Evolutionary conservation across 2,797 vertebrate genomes (phyloP).

Genomic region (Myioborus miniatus): DNA sequence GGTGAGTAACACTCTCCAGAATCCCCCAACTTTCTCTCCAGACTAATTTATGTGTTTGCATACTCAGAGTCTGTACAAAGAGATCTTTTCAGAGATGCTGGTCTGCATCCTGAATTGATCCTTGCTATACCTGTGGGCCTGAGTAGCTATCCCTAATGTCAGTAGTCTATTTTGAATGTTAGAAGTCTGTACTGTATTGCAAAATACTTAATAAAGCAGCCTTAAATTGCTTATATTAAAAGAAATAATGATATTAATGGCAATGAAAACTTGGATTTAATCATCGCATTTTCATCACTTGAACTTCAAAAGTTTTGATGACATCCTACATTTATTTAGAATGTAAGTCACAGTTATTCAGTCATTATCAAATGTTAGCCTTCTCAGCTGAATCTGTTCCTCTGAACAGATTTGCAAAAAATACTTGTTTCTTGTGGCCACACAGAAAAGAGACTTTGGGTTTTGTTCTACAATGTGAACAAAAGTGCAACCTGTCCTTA

Average conservation of each 20-base stretch:
- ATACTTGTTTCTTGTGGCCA: background rate
- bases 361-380: background rate
- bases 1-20: background rate
- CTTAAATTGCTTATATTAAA: background rate
- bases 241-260: background rate
- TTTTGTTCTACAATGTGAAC: background rate
- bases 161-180: background rate
- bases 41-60: background rate
- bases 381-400: background rate
- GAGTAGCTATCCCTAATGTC: background rate
- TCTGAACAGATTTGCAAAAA: background rate
- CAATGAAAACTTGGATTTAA: slow-evolving; percentile 35
- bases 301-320: slow-evolving; percentile 25
- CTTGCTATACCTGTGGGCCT: background rate
- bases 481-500: background rate
- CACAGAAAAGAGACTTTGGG: background rate
- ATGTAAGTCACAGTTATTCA: slow-evolving; percentile 41
- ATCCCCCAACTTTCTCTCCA: background rate
- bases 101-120: background rate
- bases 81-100: background rate
- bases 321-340: slow-evolving; percentile 32
- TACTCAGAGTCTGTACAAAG: background rate
- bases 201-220: background rate
- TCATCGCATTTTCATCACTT: slow-evolving; percentile 20
- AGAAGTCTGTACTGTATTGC: background rate